phyloP scores from a whole-genome alignment of 2,113 vertebrate species.

The Phalacrocorax carbo region DNA sequence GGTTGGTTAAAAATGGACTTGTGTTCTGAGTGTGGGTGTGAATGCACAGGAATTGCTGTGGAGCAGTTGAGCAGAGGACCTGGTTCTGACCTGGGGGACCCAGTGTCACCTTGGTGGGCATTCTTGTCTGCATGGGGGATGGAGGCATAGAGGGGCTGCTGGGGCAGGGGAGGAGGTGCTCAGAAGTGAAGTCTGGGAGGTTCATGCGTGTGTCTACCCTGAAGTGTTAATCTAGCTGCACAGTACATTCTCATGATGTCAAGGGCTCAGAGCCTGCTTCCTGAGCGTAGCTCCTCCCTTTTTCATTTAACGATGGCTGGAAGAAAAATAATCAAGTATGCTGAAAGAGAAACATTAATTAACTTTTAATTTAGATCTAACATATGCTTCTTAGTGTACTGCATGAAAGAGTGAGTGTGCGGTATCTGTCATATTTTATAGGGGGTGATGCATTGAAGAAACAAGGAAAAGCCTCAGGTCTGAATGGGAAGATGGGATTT shows the following conservation, averaged over 20 bases:
- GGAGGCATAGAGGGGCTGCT: not conserved
- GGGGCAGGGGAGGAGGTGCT: not conserved
- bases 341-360: slow-evolving; percentile 56
- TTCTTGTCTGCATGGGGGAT: not conserved
- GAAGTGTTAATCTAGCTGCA: not conserved
- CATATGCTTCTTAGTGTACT: not conserved
- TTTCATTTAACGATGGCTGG: slow-evolving; percentile 36
- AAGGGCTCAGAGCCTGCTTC: not conserved
- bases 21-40: not conserved
- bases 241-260: not conserved
- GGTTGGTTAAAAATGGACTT: not conserved
- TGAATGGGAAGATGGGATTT: slow-evolving; percentile 11
- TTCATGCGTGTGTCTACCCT: not conserved
- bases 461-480: slow-evolving; percentile 39
- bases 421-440: not conserved
- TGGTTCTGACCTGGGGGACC: not conserved
- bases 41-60: not conserved
- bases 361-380: slow-evolving; percentile 57
- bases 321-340: slow-evolving; percentile 54
- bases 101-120: not conserved
- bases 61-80: not conserved
- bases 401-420: not conserved
- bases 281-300: not conserved
- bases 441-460: slow-evolving; percentile 11
- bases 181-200: not conserved